Evolutionary conservation across 2,113 vertebrate species (phyloP), one percentile per base, ranked within the genome.

Genomic region (Motacilla alba): DNA sequence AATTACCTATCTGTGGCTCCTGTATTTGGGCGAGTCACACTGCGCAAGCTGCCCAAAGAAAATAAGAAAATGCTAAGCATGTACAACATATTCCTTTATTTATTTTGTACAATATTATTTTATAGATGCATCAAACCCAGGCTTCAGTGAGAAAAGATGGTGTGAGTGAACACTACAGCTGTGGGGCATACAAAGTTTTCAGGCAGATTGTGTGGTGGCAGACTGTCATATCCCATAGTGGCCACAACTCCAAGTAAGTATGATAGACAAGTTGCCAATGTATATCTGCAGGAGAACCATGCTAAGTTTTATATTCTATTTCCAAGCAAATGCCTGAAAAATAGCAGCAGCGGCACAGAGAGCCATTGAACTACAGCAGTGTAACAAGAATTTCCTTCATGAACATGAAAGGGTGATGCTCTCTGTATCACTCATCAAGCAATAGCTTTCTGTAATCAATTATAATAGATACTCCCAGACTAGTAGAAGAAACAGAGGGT

Each of bases 361-460:
- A 64, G 35, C 5, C 6, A 15, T 28, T 39, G 44, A 76, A 64
- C 10, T 60, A 30, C 8, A 76, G 27, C 23, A 76, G n/a, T 16
- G 4, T 9, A 59, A 47, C 12, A 43, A 19, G 27, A 73, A 49
- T 87, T 77, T 50, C 23, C 53, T 41, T 78, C 17, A 18, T n/a
- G 24, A 68, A 18, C 3, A 2, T 8, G 20, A 53, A 66, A 73
- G 8, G 6, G 0, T 27, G 46, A 80, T 58, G 24, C 8, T 62
- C 11, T 17, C 31, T 3, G 0, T 26, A 19, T 16, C 0, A 0
- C 46, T 88, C n/a, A 28, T 44, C 56, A 73, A 81, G 41, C 5
- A 15, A 26, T 4, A 15, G 6, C 37, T 87, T 84, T 58, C 35
- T 66, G 30, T 31, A 74, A 80, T 49, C 37, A 69, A 24, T 19